A percentile compares a stretch with the other conserved stretches of the same genome.
phyloP scores from a whole-genome alignment of 2,888 invertebrate species.

The Pteria penguin region DNA sequence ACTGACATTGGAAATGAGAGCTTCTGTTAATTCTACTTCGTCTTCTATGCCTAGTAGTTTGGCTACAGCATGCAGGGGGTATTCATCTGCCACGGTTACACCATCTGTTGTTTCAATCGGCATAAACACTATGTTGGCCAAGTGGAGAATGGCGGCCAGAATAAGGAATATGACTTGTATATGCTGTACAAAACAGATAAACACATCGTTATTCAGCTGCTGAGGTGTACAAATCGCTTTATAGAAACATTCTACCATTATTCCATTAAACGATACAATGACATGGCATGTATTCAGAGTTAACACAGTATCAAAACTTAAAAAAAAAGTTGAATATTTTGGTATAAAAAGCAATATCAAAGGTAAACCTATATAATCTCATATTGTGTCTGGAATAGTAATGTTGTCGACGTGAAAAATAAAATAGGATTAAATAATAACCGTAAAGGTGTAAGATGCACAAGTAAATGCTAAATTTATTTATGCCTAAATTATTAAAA shows the following conservation, averaged over 20 bases:
- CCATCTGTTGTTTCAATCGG: slow-evolving; percentile 71
- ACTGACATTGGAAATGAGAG: slow-evolving; percentile 64
- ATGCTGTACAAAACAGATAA: slow-evolving; percentile 58
- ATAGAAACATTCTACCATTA: background rate
- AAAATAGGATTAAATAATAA: no score
- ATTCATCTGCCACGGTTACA: slow-evolving; percentile 68
- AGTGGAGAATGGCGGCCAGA: slow-evolving; percentile 70
- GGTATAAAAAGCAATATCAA: no score
- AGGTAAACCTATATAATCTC: no score
- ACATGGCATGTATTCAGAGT: no score
- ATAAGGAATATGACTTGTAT: slow-evolving; percentile 68
- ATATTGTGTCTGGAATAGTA: no score
- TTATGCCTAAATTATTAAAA: no score
- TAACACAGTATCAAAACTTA: no score
- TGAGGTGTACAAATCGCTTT: background rate
- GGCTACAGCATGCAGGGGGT: slow-evolving; percentile 67
- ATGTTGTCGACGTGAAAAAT: no score
- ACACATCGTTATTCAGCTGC: background rate
- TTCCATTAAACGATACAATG: no score
- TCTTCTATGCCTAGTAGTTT: slow-evolving; percentile 67
- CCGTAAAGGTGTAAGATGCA: no score
- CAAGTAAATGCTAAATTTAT: no score
- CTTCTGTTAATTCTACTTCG: slow-evolving; percentile 64
- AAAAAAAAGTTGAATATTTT: no score
- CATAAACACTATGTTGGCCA: slow-evolving; percentile 73